These are phyloP conservation scores for Onychomys arenicola DNA, from an alignment of 2,797 vertebrate species.

Conservation along the genomic window DNA sequence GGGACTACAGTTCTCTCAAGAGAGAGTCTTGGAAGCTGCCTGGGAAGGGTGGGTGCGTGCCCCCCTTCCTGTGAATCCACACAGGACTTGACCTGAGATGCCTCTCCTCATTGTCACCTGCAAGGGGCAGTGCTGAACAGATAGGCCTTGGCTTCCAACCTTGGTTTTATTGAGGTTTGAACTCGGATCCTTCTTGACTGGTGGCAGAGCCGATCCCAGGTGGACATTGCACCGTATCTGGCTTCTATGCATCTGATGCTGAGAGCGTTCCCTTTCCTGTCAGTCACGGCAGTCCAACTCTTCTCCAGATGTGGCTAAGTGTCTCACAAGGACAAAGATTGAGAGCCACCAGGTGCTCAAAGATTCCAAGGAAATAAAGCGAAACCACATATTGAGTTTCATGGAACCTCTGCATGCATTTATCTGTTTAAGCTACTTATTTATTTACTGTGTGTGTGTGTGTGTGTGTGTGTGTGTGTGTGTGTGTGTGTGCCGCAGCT, in stretches of 20 bases:
- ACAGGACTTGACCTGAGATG: neutral
- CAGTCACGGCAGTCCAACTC: neutral
- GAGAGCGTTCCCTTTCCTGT: neutral
- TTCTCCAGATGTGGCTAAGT: neutral
- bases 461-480: too few species aligned
- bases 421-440: neutral
- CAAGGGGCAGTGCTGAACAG: too few species aligned
- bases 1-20: neutral
- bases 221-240: too few species aligned
- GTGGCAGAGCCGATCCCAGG: neutral
- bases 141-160: rapidly evolving
- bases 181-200: neutral
- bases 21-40: neutral
- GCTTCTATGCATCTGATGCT: neutral
- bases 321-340: neutral
- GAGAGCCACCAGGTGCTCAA: neutral
- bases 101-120: neutral
- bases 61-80: neutral
- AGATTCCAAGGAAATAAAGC: neutral
- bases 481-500: too few species aligned
- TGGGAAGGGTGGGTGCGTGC: neutral
- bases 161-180: neutral
- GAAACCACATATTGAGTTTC: neutral
- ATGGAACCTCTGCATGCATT: neutral
- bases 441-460: neutral